Evolutionary conservation across 2,113 vertebrate species (phyloP).

Genomic region (Gadus macrocephalus): DNA sequence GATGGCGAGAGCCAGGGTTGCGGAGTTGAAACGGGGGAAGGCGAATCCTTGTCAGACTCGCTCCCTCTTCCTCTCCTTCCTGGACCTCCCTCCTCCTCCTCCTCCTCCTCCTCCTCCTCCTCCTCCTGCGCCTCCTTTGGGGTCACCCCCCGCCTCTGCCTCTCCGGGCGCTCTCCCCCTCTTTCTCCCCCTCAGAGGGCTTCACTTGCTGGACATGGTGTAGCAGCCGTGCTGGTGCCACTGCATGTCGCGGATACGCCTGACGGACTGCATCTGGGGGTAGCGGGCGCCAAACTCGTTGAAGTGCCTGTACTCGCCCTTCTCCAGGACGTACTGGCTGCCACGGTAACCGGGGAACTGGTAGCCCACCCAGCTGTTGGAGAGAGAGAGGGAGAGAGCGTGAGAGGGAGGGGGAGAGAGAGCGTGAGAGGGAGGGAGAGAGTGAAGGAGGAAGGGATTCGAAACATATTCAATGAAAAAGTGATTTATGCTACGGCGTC

Average conservation of each 20-base stretch:
- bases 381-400: neutral
- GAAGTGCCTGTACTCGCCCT: slow-evolving; percentile 69
- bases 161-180: slow-evolving; percentile 34
- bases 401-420: neutral
- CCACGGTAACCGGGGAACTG: slow-evolving; percentile 75
- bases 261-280: slow-evolving; percentile 71
- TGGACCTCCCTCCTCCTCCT: slow-evolving; percentile 36
- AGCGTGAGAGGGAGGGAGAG: too few species aligned
- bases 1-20: too few species aligned
- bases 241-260: slow-evolving; percentile 69
- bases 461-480: too few species aligned
- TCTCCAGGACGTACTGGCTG: slow-evolving; percentile 71
- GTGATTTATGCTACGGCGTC: too few species aligned
- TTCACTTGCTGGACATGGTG: slow-evolving; percentile 67
- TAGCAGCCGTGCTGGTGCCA: slow-evolving; percentile 71
- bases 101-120: too few species aligned
- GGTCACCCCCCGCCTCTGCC: neutral
- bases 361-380: slow-evolving; percentile 71
- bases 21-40: too few species aligned
- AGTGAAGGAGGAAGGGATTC: too few species aligned
- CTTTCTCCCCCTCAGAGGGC: slow-evolving; percentile 52
- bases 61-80: slow-evolving; percentile 49
- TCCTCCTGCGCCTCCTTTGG: slow-evolving; percentile 6
- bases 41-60: slow-evolving; percentile 13
- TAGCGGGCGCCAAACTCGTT: slow-evolving; percentile 66